Evolutionary conservation across 2,113 vertebrate genomes (phyloP), one percentile per base, ranked within the genome.

Genomic region (Cyprinodon variegatus): DNA sequence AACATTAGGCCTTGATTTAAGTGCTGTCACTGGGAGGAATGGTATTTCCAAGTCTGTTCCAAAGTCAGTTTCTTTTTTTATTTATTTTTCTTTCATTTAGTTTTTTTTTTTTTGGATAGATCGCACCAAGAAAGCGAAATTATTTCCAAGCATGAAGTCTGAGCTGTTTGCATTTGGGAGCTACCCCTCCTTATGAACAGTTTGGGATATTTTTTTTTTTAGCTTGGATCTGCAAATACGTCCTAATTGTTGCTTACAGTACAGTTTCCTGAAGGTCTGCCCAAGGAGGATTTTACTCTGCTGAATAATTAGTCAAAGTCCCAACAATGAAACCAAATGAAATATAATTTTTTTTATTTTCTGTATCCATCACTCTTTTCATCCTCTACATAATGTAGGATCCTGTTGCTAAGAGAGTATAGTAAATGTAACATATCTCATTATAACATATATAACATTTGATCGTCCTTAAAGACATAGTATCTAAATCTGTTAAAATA

Each of bases 1-100:
- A 43, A 60, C 66, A 48, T 20, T n/a, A 9, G 50, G 7, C 39
- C 13, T 78, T 78, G 14, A 72, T 82, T 82, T 41, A 46, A 61
- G 60, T 53, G 63, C n/a, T 61, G 74, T 72, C 41, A 50, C 65
- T 72, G 22, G 39, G 22, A 69, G 66, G 53, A 68, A 48, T 77
- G 22, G 36, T 75, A 46, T 71, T 61, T 66, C 12, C 57, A 22
- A n/a, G 38, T 41, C 76, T 43, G 59, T 14, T 57, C n/a, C 50
- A 67, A 65, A 5, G 3, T 3, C 72, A 65, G 65, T 76, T 62
- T n/a, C 3, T 61, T 62, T 15, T 4, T 3, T 11, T 62, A 12
- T 4, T 2, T 29, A 22, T 22, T 59, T 72, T 60, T 59, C 41
- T 65, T 57, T 65, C 59, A 11, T 37, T 41, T 29, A 29, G 29